Evolutionary conservation across 2,113 vertebrate species (phyloP), one percentile per base, ranked within the genome.

Genomic region (Oxyura jamaicensis): DNA sequence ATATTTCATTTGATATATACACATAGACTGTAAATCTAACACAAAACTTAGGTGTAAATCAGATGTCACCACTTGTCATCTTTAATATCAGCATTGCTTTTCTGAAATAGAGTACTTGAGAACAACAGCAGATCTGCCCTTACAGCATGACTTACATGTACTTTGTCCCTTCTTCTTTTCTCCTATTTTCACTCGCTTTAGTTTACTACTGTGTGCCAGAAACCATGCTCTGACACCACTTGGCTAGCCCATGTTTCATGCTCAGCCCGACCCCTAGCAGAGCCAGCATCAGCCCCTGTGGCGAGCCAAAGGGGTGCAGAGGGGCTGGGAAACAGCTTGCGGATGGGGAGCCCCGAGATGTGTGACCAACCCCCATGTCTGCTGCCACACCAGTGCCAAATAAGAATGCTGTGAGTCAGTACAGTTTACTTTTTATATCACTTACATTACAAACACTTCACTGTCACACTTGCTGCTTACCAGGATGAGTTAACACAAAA

Each of bases 351-450:
- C 13, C 22, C 6, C 0, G 1, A 62, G 55, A 36, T 44, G 14
- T 28, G 74, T 69, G 58, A 53, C 1, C 15, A 66, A 26, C 13
- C 23, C 31, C 41, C 22, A 13, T 28, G 53, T 36, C 36, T 4
- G 10, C 60, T 68, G 35, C 20, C 77, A 35, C 18, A 23, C 7
- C 22, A 69, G 11, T 76, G 20, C 25, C 83, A 60, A 87, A 31
- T 28, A 73, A 84, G n/a, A 41, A 53, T 0, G 0, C 0, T 0
- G 10, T n/a, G 53, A 85, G 31, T 20, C 0, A 0, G 14, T 16
- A 33, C 31, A 62, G 18, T 41, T 69, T 60, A 48, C 8, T 48
- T 83, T 65, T 66, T 69, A 33, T 71, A 87, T 33, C 48, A 56
- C 78, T 74, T 42, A 29, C 11, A 60, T 82, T 83, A 88, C 10